Percentiles rank a stretch among this genome's conserved stretches.
These are phyloP conservation scores for Isurus oxyrinchus DNA, from an alignment of 2,113 vertebrate species.

Conservation along the genomic window DNA sequence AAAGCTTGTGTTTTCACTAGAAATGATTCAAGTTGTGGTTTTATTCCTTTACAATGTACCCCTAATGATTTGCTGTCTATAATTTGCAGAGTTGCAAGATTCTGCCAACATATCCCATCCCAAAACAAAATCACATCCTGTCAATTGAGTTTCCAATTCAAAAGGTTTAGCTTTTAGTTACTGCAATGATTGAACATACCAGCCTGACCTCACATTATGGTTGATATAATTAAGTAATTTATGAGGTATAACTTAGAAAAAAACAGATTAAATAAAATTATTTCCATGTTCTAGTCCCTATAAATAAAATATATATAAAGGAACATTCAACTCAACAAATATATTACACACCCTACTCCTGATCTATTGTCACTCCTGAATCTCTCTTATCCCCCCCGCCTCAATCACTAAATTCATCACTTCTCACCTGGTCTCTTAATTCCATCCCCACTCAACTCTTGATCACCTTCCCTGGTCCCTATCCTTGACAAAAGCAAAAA, in stretches of 20 bases:
- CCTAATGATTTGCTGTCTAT: background rate
- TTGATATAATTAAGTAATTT: background rate
- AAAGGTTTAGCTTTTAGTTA: background rate
- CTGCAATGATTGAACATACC: background rate
- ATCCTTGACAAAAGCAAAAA: background rate
- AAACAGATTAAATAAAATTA: background rate
- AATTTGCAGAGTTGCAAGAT: background rate
- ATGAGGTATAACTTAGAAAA: background rate
- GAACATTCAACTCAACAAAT: background rate
- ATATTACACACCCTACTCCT: background rate
- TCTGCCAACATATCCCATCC: background rate
- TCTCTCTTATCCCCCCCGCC: background rate
- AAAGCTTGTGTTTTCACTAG: slow-evolving; percentile 22
- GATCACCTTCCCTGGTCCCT: background rate
- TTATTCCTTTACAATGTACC: slow-evolving; percentile 3
- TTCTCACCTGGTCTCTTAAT: background rate
- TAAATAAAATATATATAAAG: background rate
- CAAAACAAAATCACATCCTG: slow-evolving; percentile 2
- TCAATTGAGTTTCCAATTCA: background rate
- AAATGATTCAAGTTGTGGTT: slow-evolving; percentile 31
- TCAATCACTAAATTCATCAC: background rate
- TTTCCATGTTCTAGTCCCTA: background rate
- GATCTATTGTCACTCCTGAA: background rate
- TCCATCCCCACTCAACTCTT: background rate
- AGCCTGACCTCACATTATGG: background rate